phyloP scores from a whole-genome alignment of 2,797 vertebrate species.

The Scolopax rusticola region DNA sequence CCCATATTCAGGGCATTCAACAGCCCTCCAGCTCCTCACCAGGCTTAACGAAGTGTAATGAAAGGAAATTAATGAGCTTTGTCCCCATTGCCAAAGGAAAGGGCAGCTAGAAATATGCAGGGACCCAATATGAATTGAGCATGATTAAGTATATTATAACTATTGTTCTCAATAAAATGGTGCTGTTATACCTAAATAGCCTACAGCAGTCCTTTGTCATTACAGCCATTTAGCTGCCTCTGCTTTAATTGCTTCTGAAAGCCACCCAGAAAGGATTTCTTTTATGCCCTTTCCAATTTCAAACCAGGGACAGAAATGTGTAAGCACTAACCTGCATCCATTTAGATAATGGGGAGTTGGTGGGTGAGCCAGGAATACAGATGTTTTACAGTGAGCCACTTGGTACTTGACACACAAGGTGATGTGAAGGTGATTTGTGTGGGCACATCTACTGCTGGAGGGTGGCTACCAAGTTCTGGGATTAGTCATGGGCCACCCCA shows the following conservation, averaged over 20 bases:
- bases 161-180: slow-evolving; percentile 28
- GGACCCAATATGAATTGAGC: slow-evolving; percentile 25
- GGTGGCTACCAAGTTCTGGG: neutral
- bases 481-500: neutral
- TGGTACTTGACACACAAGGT: accelerated
- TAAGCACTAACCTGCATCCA: neutral
- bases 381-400: neutral
- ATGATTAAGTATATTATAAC: slow-evolving; percentile 43
- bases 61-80: slow-evolving; percentile 58
- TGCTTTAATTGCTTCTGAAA: slow-evolving; percentile 37
- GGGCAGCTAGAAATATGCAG: neutral
- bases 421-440: accelerated
- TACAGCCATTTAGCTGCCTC: slow-evolving; percentile 13
- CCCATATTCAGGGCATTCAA: neutral
- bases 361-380: neutral
- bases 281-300: neutral
- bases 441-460: neutral
- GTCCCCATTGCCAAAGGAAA: slow-evolving; percentile 18
- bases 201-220: neutral
- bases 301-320: neutral
- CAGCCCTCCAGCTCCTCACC: neutral
- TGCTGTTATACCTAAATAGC: slow-evolving; percentile 23
- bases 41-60: slow-evolving; percentile 42
- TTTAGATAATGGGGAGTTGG: neutral
- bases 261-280: neutral